Evolutionary conservation across 1,140 invertebrate genomes (phyloP).

Genomic region (Temnothorax longispinosus): DNA sequence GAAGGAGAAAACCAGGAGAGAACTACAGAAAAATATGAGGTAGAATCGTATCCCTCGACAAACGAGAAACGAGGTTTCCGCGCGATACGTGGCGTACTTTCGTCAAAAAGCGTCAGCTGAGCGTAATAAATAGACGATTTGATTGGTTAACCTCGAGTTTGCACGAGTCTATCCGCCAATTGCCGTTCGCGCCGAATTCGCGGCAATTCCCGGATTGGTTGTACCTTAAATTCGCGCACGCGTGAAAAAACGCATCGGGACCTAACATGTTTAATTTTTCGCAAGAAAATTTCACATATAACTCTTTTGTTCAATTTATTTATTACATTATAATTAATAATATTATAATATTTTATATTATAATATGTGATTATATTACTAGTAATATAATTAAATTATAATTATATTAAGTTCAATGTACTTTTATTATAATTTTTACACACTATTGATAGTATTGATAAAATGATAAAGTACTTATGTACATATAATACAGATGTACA

Average conservation of each 20-base stretch:
- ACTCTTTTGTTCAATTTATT: background rate
- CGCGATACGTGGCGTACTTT: background rate
- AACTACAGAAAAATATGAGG: background rate
- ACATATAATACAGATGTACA: background rate
- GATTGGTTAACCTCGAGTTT: background rate
- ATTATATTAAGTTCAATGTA: background rate
- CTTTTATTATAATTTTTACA: background rate
- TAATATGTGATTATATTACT: too few species aligned
- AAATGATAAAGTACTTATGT: background rate
- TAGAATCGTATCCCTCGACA: background rate
- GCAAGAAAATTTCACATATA: background rate
- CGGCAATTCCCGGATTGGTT: background rate
- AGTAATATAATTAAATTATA: too few species aligned
- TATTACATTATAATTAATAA: background rate
- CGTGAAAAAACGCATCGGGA: background rate
- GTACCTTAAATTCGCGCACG: background rate
- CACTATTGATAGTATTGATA: background rate
- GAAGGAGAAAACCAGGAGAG: background rate
- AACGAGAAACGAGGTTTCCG: background rate
- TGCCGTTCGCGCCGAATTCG: background rate
- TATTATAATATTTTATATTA: too few species aligned
- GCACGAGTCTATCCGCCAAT: background rate
- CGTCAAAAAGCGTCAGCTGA: background rate
- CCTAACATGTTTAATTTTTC: background rate
- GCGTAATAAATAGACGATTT: background rate